A percentile compares a stretch with the other conserved stretches of the same genome.
Conservation (phyloP, 2,113 vertebrate species). For the Periophthalmodon schlosseri region DNA sequence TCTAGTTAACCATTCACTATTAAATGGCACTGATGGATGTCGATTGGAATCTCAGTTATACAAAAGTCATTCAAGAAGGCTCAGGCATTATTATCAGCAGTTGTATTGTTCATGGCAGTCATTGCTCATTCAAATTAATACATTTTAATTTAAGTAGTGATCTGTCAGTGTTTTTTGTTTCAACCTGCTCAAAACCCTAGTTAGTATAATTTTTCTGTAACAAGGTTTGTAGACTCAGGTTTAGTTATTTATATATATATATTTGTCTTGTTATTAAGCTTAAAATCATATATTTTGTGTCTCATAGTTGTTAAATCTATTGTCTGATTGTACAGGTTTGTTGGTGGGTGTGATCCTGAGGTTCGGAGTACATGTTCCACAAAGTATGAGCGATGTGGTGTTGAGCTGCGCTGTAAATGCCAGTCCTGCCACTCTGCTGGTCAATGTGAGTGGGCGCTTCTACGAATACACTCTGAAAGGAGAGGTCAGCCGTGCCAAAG, state of each 20-base stretch:
- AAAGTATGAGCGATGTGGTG: conserved; percentile 84
- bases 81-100: too few relatives aligned
- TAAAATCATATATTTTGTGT: neutral
- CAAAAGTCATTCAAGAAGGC: neutral
- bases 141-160: too few relatives aligned
- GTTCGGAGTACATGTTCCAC: conserved; percentile 89
- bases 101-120: too few relatives aligned
- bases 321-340: conserved; percentile 77
- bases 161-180: too few relatives aligned
- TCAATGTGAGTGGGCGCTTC: conserved; percentile 93
- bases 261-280: neutral
- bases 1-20: neutral
- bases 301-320: neutral
- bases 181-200: too few relatives aligned
- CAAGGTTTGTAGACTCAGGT: too few relatives aligned
- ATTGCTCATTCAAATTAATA: too few relatives aligned
- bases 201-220: too few relatives aligned
- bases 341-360: conserved; percentile 92
- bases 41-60: neutral
- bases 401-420: conserved; percentile 87
- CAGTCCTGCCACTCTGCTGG: conserved; percentile 88
- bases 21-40: neutral
- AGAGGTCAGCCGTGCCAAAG: conserved; percentile 86
- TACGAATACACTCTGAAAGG: conserved; percentile 95
- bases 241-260: too few relatives aligned